These are phyloP conservation scores for Vidua macroura DNA, from an alignment of 2,113 vertebrate species.

Conservation along the genomic window DNA sequence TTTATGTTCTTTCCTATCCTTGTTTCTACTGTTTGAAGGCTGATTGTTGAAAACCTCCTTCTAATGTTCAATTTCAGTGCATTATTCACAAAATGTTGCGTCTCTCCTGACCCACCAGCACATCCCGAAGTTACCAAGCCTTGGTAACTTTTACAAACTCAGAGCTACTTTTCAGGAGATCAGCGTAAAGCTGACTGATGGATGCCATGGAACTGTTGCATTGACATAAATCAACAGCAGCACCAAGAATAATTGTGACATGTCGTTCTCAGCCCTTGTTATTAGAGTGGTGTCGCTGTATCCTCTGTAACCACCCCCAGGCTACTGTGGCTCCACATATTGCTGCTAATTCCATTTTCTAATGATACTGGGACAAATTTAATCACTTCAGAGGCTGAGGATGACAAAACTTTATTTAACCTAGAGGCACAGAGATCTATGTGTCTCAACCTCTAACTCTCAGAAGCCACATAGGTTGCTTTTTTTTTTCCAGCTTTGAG, in stretches of 20 bases:
- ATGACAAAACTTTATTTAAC: conserved; percentile 60
- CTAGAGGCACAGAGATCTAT: neutral
- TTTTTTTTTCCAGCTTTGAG: neutral
- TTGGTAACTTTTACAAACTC: neutral
- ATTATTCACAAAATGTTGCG: neutral
- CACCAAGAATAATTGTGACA: conserved; percentile 27
- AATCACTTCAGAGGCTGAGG: conserved; percentile 55
- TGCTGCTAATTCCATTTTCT: conserved; percentile 65
- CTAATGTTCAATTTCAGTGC: neutral
- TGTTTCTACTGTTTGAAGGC: neutral
- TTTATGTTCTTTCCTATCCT: neutral
- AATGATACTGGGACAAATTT: conserved; percentile 62
- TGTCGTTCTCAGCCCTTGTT: conserved; percentile 17
- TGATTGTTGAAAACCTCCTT: neutral
- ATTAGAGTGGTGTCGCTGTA: neutral
- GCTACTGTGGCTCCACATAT: conserved; percentile 20
- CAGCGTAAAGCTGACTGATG: neutral
- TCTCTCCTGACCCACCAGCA: neutral
- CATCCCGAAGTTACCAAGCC: neutral
- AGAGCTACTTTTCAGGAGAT: neutral
- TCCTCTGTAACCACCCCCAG: neutral
- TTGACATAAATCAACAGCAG: conserved; percentile 38
- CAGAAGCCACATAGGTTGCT: neutral
- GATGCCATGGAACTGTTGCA: neutral
- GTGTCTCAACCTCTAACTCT: neutral